These are phyloP conservation scores for Xiphophorus birchmanni DNA, from an alignment of 2,797 vertebrate genomes.

Conservation along the genomic window DNA sequence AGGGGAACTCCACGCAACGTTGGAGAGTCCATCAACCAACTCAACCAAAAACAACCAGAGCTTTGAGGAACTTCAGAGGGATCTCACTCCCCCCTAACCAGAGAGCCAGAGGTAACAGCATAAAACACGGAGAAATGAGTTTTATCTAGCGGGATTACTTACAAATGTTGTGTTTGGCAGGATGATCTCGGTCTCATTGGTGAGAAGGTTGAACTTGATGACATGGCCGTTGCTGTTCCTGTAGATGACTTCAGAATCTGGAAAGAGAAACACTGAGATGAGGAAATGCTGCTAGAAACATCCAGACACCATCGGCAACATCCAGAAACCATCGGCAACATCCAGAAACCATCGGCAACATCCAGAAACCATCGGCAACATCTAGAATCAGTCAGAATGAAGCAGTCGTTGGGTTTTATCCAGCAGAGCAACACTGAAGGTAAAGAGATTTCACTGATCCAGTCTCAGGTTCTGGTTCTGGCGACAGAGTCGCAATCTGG, in stretches of 20 bases:
- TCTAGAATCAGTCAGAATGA: not conserved
- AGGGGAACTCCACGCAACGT: too few species aligned
- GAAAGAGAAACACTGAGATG: slow-evolving; percentile 26
- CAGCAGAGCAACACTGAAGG: not conserved
- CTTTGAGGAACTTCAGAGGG: too few species aligned
- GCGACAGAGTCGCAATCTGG: too few species aligned
- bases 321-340: too few species aligned
- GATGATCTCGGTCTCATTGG: slow-evolving; percentile 88
- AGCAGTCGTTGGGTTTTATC: not conserved
- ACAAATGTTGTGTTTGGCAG: slow-evolving; percentile 95
- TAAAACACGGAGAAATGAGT: not conserved
- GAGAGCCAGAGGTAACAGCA: not conserved
- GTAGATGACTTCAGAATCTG: slow-evolving; percentile 94
- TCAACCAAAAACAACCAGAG: too few species aligned
- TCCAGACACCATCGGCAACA: too few species aligned
- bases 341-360: too few species aligned
- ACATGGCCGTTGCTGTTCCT: slow-evolving; percentile 93
- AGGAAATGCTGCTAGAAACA: slow-evolving; percentile 7
- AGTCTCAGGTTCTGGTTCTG: not conserved
- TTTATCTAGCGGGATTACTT: slow-evolving; percentile 73
- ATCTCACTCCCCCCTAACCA: too few species aligned
- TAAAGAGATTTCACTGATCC: not conserved
- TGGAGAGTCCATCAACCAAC: too few species aligned
- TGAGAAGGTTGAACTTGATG: slow-evolving; percentile 92
- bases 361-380: too few species aligned